These are phyloP conservation scores for Hemaris fuciformis DNA, from an alignment of 2,888 invertebrate genomes.

Conservation along the genomic window DNA sequence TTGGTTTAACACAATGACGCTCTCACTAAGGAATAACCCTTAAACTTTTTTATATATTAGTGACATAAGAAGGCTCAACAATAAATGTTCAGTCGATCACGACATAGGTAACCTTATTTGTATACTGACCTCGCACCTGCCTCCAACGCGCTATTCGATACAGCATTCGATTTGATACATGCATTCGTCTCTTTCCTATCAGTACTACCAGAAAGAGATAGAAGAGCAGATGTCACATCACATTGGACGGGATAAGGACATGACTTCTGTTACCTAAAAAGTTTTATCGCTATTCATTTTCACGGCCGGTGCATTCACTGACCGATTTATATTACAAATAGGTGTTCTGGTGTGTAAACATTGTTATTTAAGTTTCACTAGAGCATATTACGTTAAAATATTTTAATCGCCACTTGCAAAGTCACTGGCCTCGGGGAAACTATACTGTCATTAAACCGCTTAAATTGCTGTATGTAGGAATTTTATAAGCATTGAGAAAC, in stretches of 20 bases:
- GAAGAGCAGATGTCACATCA: conserved; percentile 16
- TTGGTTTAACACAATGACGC: too few species aligned
- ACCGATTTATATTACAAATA: conserved; percentile 44
- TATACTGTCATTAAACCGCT: neutral
- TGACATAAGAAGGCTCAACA: conserved; percentile 6
- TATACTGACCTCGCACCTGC: conserved; percentile 23
- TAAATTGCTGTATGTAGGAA: neutral
- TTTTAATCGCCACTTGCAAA: neutral
- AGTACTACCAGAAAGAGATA: conserved; percentile 9
- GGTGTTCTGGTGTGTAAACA: neutral
- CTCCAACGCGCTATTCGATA: conserved; percentile 12
- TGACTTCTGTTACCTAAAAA: conserved; percentile 28
- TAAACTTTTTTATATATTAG: too few species aligned
- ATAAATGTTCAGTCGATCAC: conserved; percentile 35
- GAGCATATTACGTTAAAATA: conserved; percentile 20
- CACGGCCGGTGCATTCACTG: conserved; percentile 64
- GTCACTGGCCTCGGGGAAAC: neutral
- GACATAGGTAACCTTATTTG: conserved; percentile 42
- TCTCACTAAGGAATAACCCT: too few species aligned
- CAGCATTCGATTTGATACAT: conserved; percentile 11
- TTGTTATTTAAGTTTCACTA: neutral
- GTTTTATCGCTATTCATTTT: conserved; percentile 52
- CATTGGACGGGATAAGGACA: conserved; percentile 22
- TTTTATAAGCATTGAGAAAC: too few species aligned
- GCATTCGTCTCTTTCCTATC: conserved; percentile 15